phyloP scores from a whole-genome alignment of 2,113 vertebrate genomes.

The Hiodon tergisus region DNA sequence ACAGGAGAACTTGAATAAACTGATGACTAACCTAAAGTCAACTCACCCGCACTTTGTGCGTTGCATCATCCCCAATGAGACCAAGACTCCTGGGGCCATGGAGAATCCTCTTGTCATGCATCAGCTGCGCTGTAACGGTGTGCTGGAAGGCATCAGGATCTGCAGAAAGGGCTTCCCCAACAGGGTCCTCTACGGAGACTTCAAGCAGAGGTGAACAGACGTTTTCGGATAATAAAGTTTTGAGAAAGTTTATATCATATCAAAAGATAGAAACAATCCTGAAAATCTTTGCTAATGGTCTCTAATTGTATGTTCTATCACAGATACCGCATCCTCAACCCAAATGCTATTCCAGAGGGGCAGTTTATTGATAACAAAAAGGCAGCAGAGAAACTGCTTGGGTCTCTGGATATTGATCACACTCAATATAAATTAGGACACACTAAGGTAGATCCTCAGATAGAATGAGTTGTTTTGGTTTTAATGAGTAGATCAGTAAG shows the following conservation, averaged over 20 bases:
- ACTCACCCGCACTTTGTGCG: no score
- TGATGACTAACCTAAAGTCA: no score
- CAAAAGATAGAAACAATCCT: conserved; percentile 84
- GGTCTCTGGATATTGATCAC: conserved; percentile 72
- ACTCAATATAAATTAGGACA: conserved; percentile 79
- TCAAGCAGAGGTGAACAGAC: no score
- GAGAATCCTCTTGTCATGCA: no score
- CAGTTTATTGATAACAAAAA: conserved; percentile 74
- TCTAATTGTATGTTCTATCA: conserved; percentile 1
- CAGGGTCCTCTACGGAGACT: no score
- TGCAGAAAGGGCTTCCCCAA: no score
- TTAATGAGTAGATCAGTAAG: no score
- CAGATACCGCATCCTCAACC: conserved; percentile 62
- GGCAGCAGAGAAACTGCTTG: conserved; percentile 67
- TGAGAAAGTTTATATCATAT: conserved; percentile 90
- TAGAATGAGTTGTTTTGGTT: no score
- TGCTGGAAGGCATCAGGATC: no score
- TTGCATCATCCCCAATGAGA: no score
- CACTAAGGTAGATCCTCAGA: conserved; percentile 63
- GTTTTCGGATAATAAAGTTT: conserved; percentile 70
- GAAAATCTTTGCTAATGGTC: conserved; percentile 87
- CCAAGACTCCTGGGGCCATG: no score
- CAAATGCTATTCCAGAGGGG: conserved; percentile 35
- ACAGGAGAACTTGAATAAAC: conserved; percentile 72
- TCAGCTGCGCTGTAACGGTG: no score